Conservation (phyloP, 2,113 vertebrate species). For the Microcebus ravelobensis region DNA sequence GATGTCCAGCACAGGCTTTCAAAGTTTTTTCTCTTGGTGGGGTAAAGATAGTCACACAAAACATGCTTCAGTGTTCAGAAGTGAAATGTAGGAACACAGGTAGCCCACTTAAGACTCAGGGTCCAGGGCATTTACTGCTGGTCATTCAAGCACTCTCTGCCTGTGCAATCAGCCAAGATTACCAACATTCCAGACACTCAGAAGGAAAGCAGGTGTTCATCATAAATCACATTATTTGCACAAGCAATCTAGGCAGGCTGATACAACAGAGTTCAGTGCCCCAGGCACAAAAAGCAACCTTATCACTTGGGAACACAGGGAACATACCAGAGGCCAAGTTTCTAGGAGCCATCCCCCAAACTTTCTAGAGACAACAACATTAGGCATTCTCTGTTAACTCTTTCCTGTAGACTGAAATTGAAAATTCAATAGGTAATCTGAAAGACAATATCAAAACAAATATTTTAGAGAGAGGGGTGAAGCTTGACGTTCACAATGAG, state of each 20-base stretch:
- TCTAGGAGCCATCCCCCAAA: neutral
- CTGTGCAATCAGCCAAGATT: neutral
- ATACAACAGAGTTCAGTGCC: neutral
- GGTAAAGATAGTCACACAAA: neutral
- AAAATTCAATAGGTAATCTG: neutral
- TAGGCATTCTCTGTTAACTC: neutral
- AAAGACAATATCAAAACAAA: neutral
- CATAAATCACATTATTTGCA: slow-evolving; percentile 24
- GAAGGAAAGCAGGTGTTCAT: slow-evolving; percentile 31
- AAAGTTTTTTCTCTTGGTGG: neutral
- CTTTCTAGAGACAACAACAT: neutral
- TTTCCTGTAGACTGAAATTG: neutral
- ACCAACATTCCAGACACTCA: neutral
- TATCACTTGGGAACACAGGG: neutral
- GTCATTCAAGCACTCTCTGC: neutral
- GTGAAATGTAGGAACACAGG: neutral
- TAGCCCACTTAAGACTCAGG: neutral
- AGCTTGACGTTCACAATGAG: neutral
- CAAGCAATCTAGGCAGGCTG: neutral
- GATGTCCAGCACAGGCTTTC: neutral
- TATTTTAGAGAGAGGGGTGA: neutral
- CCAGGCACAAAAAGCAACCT: neutral
- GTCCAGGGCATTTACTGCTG: neutral
- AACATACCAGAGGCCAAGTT: neutral
- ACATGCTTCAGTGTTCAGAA: neutral